phyloP scores from a whole-genome alignment of 2,888 invertebrate genomes.

The Ashinkailepas kermadecensis region DNA sequence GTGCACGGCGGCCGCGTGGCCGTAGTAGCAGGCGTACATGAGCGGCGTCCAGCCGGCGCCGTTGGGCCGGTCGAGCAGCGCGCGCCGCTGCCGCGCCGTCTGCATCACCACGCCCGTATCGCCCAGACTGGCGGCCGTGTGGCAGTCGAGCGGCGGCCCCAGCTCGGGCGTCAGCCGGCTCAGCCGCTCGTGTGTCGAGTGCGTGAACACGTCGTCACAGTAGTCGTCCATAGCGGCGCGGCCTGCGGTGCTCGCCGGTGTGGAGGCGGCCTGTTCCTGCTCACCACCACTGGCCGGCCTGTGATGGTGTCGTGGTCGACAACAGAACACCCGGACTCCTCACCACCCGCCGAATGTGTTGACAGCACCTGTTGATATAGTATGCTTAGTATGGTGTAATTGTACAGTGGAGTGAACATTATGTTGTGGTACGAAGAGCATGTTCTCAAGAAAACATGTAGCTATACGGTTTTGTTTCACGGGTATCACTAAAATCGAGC shows the following conservation, averaged over 20 bases:
- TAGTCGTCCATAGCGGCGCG: not conserved
- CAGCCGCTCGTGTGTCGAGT: conserved; percentile 16
- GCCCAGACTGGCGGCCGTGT: conserved; percentile 25
- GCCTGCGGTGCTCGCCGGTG: not conserved
- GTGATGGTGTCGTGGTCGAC: too few relatives aligned
- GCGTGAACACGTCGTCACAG: not conserved
- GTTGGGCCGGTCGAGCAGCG: conserved; percentile 35
- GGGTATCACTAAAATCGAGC: too few relatives aligned
- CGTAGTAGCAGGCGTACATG: conserved; percentile 46
- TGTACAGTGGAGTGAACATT: too few relatives aligned
- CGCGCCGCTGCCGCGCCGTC: not conserved
- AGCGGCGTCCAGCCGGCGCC: conserved; percentile 44
- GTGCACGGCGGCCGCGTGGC: conserved; percentile 42
- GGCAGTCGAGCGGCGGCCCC: conserved; percentile 7
- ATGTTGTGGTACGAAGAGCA: too few relatives aligned
- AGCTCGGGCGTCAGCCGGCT: conserved; percentile 8
- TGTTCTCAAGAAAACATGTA: too few relatives aligned
- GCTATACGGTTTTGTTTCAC: too few relatives aligned
- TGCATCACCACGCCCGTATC: conserved; percentile 8
- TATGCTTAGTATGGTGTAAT: too few relatives aligned
- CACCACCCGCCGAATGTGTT: too few relatives aligned
- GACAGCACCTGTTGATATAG: too few relatives aligned
- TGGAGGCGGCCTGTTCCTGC: too few relatives aligned
- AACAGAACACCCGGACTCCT: too few relatives aligned
- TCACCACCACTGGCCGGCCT: too few relatives aligned